phyloP scores from a whole-genome alignment of 2,797 vertebrate genomes.

The Neosalanx taihuensis region DNA sequence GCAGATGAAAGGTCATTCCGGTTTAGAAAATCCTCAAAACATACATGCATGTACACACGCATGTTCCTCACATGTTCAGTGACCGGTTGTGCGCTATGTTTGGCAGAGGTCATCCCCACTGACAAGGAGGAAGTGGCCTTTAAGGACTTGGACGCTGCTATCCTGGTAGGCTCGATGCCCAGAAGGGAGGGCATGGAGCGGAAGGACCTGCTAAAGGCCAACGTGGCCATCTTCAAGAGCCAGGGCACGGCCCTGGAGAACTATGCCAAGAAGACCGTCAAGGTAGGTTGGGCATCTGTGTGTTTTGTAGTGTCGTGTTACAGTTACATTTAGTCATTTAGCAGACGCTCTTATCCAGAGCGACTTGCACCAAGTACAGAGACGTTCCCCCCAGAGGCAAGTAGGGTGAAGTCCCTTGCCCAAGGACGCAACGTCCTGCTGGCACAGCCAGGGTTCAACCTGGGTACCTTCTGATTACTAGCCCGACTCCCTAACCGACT shows the following conservation, averaged over 20 bases:
- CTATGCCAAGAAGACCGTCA: constrained; percentile 93
- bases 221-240: constrained; percentile 92
- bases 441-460: too few species aligned
- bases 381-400: too few species aligned
- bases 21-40: neutral
- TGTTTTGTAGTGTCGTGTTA: too few species aligned
- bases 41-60: neutral
- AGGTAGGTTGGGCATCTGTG: constrained; percentile 69
- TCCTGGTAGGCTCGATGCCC: constrained; percentile 96
- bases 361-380: too few species aligned
- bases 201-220: constrained; percentile 94
- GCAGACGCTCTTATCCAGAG: too few species aligned
- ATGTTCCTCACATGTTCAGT: too few species aligned
- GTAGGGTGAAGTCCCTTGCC: too few species aligned
- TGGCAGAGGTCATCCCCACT: constrained; percentile 85
- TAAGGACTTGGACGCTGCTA: constrained; percentile 88
- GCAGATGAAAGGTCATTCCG: neutral
- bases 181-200: constrained; percentile 95
- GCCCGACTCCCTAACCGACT: too few species aligned
- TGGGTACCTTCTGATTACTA: too few species aligned
- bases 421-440: too few species aligned
- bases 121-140: constrained; percentile 92
- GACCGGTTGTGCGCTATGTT: neutral
- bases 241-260: constrained; percentile 91
- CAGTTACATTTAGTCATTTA: too few species aligned